These are phyloP conservation scores for Pyrgilauda ruficollis DNA, from an alignment of 2,113 vertebrate species.

Conservation along the genomic window DNA sequence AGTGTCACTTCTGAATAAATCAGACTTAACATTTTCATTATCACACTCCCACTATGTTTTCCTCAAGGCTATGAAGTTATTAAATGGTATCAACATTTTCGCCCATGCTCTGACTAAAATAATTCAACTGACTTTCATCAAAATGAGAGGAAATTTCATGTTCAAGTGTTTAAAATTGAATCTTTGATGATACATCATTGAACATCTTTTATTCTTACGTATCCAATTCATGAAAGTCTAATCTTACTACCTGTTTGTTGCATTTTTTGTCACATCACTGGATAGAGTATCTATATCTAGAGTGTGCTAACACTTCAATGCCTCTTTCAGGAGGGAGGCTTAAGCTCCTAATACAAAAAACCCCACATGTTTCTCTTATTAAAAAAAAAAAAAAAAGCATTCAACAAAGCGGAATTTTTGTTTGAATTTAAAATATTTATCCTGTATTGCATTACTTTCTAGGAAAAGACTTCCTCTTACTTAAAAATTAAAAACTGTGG, in stretches of 20 bases:
- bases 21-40: slow-evolving; percentile 35
- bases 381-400: rapidly evolving
- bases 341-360: neutral
- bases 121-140: neutral
- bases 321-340: neutral
- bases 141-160: neutral
- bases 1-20: slow-evolving; percentile 27
- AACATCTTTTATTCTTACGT: neutral
- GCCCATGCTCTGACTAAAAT: neutral
- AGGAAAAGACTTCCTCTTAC: neutral
- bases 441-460: neutral
- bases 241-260: neutral
- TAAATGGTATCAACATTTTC: slow-evolving; percentile 28
- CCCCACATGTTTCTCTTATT: neutral
- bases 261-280: neutral
- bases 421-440: neutral
- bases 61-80: slow-evolving; percentile 24
- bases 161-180: neutral
- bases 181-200: neutral
- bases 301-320: neutral
- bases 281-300: neutral
- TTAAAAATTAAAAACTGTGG: neutral
- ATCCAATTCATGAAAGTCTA: neutral
- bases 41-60: slow-evolving; percentile 20
- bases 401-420: neutral